phyloP scores from a whole-genome alignment of 2,888 invertebrate genomes.

The Oegoconia quadripuncta region DNA sequence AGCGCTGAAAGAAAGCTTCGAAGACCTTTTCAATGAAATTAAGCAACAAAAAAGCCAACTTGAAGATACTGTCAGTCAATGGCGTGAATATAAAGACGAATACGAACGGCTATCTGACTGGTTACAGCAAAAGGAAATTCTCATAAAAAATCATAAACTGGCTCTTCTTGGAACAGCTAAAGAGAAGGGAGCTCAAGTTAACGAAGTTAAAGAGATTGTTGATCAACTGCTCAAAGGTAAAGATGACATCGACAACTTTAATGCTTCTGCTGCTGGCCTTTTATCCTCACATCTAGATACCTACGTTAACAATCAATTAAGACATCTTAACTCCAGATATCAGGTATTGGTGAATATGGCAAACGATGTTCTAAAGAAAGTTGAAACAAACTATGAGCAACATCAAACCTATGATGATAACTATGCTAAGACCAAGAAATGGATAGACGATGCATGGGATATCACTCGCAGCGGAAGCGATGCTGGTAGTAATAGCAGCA shows the following conservation, averaged over 20 bases:
- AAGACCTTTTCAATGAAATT: constrained; percentile 90
- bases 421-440: constrained; percentile 86
- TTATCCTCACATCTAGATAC: constrained; percentile 91
- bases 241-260: constrained; percentile 89
- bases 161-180: constrained; percentile 87
- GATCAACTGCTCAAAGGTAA: constrained; percentile 87
- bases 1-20: constrained; percentile 90
- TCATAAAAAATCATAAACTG: constrained; percentile 93
- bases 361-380: constrained; percentile 93
- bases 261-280: constrained; percentile 86
- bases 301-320: constrained; percentile 91
- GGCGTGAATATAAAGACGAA: constrained; percentile 95
- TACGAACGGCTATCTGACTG: constrained; percentile 94
- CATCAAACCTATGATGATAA: constrained; percentile 90
- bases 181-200: constrained; percentile 92
- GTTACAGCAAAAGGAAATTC: constrained; percentile 94
- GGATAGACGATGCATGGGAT: constrained; percentile 93
- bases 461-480: constrained; percentile 90
- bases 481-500: constrained; percentile 86
- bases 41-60: constrained; percentile 90
- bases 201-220: constrained; percentile 88
- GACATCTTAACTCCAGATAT: constrained; percentile 92
- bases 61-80: constrained; percentile 88
- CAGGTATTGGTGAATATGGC: constrained; percentile 93
- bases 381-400: constrained; percentile 92